Base-by-base conservation (phyloP, 1,140 invertebrate species). In the Zaprionus davidi region DNA sequence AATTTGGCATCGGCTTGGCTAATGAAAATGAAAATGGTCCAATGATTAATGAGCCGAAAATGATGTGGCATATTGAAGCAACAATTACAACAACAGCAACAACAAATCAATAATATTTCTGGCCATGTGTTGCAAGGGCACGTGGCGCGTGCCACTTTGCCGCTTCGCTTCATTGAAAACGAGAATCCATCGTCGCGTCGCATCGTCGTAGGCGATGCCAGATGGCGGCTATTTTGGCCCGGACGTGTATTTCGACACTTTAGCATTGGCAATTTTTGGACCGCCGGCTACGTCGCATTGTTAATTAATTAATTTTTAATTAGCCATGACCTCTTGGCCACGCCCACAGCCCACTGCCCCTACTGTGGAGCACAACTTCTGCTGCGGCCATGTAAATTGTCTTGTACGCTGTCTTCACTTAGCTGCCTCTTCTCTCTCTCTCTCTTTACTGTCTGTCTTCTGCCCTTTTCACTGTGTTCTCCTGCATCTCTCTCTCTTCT, bases 261-360 rank as follows among this genome's bases (percentile, higher is more conserved):
- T 62, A 56, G 51, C 62, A 58, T 59, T 62, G 67, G 11, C 56
- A 28, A 64, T 70, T 77, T 80, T 55, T 22, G 51, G 41, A 34
- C 79, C 51, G 28, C 28, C 9, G 28, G 28, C 28, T 9, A 31
- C 28, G 58, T 59, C 68, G 71, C 74, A 76, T 85, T 75, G 79
- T 88, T 88, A 90, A 90, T 88, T 88, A 88, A 88, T 88, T 88
- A 85, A 88, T 90, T 67, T 88, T 88, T 79, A 88, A 90, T 88
- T 85, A 79, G 79, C 56, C 74, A 26, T 31, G 38, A 12, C 34
- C 22, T 15, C 26, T 20, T n/a, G 56, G 5, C 15, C 44, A 44
- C 36, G 51, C 13, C 36, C 38, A 2, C 9, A 0, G 12, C 34
- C 56, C 6, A 2, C 36, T 9, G 15, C 26, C n/a, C 22, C 11